Evolutionary conservation across 2,797 vertebrate species (phyloP), one percentile per base, ranked within the genome.

Genomic region (Todus mexicanus): DNA sequence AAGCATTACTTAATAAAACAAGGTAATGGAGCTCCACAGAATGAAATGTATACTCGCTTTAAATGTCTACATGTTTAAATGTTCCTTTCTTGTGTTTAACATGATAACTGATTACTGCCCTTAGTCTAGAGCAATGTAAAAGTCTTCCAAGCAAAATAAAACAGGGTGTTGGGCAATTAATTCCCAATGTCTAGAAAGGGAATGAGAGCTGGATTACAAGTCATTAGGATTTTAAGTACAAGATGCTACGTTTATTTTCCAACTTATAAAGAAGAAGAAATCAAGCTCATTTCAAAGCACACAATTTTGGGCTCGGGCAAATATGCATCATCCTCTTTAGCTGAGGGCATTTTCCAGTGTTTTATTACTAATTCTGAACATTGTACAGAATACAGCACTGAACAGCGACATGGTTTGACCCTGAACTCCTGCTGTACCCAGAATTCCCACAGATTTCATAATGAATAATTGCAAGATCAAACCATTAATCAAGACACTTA

Each of bases 401-500:
- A 75, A 54, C 26, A 77, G 54, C 43, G 59, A 90, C 19, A 45
- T 5, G 19, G 21, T 70, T 84, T 77, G 53, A 88, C 43, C 74
- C 88, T 76, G 80, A 82, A 84, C 77, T 88, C 57, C 50, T 37
- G n/a, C 60, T 51, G 72, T 48, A 80, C 38, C 19, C 77, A 90
- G 42, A 90, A 87, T 76, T 93, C 68, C 85, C 81, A 77, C 3
- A 6, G 80, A 76, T 64, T 87, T 83, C 59, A 72, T 80, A 89
- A 87, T 85, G 86, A 94, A 59, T 82, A 88, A 82, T 56, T 89
- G 86, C 50, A 84, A 84, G 75, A 96, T 93, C 94, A 96, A 93
- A 45, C 72, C 25, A 20, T 74, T 92, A 92, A 94, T 85, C 93
- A 95, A 82, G 88, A 89, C 38, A 47, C 83, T 25, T 85, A 89